Percentiles rank a stretch among this genome's conserved stretches.
Evolutionary conservation across 2,113 vertebrate genomes (phyloP).

Genomic region (Ameiurus melas): DNA sequence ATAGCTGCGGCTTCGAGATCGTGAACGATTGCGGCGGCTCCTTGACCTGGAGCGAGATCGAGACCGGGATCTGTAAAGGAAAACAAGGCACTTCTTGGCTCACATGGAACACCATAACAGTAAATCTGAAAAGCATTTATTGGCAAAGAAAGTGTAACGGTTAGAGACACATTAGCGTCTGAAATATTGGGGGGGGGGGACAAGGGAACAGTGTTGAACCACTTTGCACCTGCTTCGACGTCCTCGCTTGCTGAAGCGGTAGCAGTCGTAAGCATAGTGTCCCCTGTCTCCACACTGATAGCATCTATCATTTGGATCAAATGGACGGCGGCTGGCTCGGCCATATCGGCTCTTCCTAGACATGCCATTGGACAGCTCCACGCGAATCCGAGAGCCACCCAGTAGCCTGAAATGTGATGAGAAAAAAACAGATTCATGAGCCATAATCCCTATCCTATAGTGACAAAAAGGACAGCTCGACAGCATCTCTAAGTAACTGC

Average conservation of each 20-base stretch:
- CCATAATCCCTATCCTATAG: neutral
- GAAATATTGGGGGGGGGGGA: too few relatives aligned
- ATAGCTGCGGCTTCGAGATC: constrained; percentile 71
- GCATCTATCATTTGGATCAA: constrained; percentile 78
- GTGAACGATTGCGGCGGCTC: constrained; percentile 67
- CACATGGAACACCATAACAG: neutral
- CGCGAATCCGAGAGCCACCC: constrained; percentile 77
- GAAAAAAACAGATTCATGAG: neutral
- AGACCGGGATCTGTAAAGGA: constrained; percentile 52
- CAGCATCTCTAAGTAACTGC: neutral
- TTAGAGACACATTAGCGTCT: neutral
- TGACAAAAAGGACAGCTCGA: neutral
- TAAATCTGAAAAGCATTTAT: neutral
- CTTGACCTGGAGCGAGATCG: constrained; percentile 74
- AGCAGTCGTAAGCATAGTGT: constrained; percentile 81
- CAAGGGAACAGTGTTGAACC: neutral
- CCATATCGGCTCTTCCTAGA: constrained; percentile 75
- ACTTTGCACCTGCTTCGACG: constrained; percentile 71
- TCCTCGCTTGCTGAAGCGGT: constrained; percentile 77
- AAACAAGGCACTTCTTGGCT: neutral
- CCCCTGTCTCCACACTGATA: constrained; percentile 80
- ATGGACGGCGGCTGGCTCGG: constrained; percentile 75
- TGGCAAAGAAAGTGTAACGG: neutral
- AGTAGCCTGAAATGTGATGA: constrained; percentile 63
- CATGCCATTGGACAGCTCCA: constrained; percentile 77